Evolutionary conservation across 2,888 invertebrate genomes (phyloP), one percentile per base, ranked within the genome.

Genomic region (Dicyrtoma fusca): DNA sequence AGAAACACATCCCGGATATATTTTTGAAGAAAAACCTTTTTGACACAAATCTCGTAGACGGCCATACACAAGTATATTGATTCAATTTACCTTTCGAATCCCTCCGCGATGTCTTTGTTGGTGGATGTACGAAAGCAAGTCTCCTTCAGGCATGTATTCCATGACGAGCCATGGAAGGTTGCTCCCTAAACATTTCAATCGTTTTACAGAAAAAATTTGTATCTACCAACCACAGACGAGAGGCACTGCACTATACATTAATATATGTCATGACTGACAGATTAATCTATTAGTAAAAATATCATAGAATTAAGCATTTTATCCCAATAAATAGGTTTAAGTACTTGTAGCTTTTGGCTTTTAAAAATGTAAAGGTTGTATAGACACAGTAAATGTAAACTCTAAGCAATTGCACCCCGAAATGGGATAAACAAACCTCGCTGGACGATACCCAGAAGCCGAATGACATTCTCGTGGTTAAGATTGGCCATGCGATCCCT

Each of bases 361-460:
- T n/a, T n/a, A n/a, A n/a, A n/a, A n/a, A 34, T 34, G 34, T 34
- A 34, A 34, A 34, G 34, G 4, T 5, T 5, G 8, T 5, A 34
- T 8, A 34, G 8, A 34, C 34, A 34, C 34, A 8, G 25, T 25
- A 14, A 57, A 21, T 53, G 4, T 1, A 53, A 53, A 21, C n/a
- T n/a, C n/a, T n/a, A n/a, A n/a, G n/a, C n/a, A 11, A 53, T 53
- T 53, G 10, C 13, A 25, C 25, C 1, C 21, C 11, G 19, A 49
- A 17, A 14, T 11, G 3, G 11, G 19, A 49, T n/a, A n/a, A n/a
- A n/a, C n/a, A n/a, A 51, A 49, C 23, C 11, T 49, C 2, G 5
- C 23, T 69, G 69, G 6, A 55, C 53, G 17, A 55, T 19, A 3
- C 68, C 68, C 14, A 68, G 8, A 42, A 68, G 55, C 6, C 57